phyloP scores from a whole-genome alignment of 2,888 invertebrate genomes.

The Seira musarum region DNA sequence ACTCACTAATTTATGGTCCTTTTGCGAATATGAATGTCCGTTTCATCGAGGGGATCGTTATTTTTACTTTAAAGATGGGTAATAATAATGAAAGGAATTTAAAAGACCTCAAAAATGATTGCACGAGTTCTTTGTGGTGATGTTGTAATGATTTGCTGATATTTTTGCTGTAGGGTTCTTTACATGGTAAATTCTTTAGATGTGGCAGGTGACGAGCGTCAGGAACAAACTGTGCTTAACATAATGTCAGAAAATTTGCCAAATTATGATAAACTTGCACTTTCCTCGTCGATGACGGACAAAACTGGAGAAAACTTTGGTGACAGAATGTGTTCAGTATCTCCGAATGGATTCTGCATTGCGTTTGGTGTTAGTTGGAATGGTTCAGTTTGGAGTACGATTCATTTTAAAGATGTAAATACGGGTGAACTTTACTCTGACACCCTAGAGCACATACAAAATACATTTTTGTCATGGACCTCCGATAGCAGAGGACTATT shows the following conservation, averaged over 20 bases:
- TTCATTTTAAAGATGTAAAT: slow-evolving; percentile 84
- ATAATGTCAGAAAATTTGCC: neutral
- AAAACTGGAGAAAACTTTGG: slow-evolving; percentile 74
- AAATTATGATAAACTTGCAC: neutral
- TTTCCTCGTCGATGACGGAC: neutral
- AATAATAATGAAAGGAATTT: slow-evolving; percentile 97
- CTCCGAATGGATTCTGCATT: slow-evolving; percentile 91
- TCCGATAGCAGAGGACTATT: slow-evolving; percentile 6
- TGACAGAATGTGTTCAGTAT: slow-evolving; percentile 83
- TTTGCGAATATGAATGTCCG: slow-evolving; percentile 94
- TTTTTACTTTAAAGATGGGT: slow-evolving; percentile 93
- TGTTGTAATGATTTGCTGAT: no score
- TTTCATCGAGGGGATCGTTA: slow-evolving; percentile 86
- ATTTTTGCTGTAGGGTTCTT: no score
- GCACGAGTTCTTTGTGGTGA: no score
- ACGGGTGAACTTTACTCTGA: slow-evolving; percentile 72
- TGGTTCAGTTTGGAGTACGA: slow-evolving; percentile 96
- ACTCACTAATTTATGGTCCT: slow-evolving; percentile 94
- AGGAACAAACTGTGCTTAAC: slow-evolving; percentile 7
- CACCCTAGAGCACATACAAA: neutral
- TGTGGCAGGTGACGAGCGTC: neutral
- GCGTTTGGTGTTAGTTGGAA: slow-evolving; percentile 93
- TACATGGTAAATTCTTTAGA: slow-evolving; percentile 73
- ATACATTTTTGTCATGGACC: slow-evolving; percentile 12
- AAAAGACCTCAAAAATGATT: no score